Conservation (phyloP, 2,888 invertebrate species). For the Noctuana brunneofusca region DNA sequence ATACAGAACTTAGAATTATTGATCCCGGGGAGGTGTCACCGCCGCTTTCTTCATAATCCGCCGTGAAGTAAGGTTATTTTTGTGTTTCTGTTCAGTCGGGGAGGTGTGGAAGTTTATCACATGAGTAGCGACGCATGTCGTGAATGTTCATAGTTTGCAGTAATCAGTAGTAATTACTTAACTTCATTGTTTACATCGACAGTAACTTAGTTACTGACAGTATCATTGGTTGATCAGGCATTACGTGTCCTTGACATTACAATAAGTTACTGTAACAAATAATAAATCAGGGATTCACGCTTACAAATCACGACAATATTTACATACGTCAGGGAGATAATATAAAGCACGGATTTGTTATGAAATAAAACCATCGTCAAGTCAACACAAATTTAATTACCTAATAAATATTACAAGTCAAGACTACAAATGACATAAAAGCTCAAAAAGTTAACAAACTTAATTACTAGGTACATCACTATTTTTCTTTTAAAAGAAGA, state of each 20-base stretch:
- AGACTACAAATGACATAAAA: not conserved
- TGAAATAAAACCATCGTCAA: constrained; percentile 14
- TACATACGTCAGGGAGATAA: not conserved
- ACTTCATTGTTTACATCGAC: too few relatives aligned
- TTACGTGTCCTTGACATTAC: not conserved
- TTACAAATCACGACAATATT: constrained; percentile 1
- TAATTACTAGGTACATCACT: not conserved
- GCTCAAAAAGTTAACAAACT: not conserved
- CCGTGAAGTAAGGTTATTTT: too few relatives aligned
- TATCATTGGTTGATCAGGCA: not conserved
- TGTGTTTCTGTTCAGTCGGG: too few relatives aligned
- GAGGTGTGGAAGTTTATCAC: too few relatives aligned
- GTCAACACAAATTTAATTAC: constrained; percentile 15
- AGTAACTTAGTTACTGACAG: not conserved
- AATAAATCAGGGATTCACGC: constrained; percentile 17
- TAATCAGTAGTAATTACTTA: too few relatives aligned
- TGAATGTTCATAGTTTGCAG: too few relatives aligned
- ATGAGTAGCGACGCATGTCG: too few relatives aligned
- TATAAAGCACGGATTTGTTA: not conserved
- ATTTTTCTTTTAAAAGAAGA: not conserved
- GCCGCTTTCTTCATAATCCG: too few relatives aligned
- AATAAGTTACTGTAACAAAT: not conserved
- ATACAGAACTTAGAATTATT: too few relatives aligned
- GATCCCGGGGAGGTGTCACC: too few relatives aligned
- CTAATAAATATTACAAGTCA: not conserved